phyloP scores from a whole-genome alignment of 2,888 invertebrate species.

The Cabera pusaria region DNA sequence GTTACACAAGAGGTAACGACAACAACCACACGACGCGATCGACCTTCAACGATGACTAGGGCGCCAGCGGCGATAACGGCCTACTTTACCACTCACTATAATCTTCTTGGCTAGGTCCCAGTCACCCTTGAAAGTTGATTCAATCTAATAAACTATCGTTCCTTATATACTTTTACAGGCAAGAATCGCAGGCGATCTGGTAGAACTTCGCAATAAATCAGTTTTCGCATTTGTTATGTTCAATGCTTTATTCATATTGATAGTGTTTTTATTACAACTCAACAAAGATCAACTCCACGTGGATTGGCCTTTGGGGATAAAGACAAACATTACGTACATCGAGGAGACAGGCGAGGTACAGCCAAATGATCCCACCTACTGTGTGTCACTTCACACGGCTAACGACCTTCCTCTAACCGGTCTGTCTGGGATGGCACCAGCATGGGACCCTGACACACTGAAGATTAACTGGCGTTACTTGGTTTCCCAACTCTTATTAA shows the following conservation, averaged over 20 bases:
- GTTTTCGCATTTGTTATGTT: slow-evolving; percentile 99
- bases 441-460: slow-evolving; percentile 73
- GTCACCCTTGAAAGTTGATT: slow-evolving; percentile 83
- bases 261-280: slow-evolving; percentile 99
- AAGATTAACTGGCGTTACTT: slow-evolving; percentile 62
- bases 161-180: slow-evolving; percentile 87
- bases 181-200: slow-evolving; percentile 94
- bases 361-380: slow-evolving; percentile 71
- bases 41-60: slow-evolving; percentile 79
- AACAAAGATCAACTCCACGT: slow-evolving; percentile 99
- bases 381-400: slow-evolving; percentile 79
- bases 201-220: slow-evolving; percentile 98
- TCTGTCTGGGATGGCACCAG: slow-evolving; percentile 79
- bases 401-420: slow-evolving; percentile 82
- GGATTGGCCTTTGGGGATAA: slow-evolving; percentile 97
- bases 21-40: slow-evolving; percentile 68
- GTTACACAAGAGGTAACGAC: slow-evolving; percentile 94
- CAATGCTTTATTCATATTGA: slow-evolving; percentile 99
- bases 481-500: slow-evolving; percentile 65
- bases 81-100: slow-evolving; percentile 4
- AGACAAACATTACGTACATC: slow-evolving; percentile 96
- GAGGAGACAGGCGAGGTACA: slow-evolving; percentile 96
- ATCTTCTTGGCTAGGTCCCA: too few species aligned
- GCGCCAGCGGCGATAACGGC: slow-evolving; percentile 36
- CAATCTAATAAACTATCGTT: slow-evolving; percentile 56